A percentile compares a stretch with the other conserved stretches of the same genome.
These are phyloP conservation scores for Heliconius eleuchia DNA, from an alignment of 1,140 invertebrate species.

Conservation along the genomic window DNA sequence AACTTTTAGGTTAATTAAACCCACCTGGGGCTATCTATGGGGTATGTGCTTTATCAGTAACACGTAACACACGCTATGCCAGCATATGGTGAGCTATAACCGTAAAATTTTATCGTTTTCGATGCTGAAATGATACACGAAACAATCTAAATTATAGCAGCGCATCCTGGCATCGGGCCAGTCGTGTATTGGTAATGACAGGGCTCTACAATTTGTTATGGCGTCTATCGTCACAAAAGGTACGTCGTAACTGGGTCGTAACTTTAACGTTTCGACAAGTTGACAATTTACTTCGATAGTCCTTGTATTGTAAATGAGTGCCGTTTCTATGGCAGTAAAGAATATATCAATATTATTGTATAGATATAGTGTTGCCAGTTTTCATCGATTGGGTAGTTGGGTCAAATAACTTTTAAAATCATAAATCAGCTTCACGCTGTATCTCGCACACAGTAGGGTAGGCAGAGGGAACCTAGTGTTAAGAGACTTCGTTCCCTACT, in stretches of 20 bases:
- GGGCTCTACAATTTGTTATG: slow-evolving; percentile 57
- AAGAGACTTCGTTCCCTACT: too few species aligned
- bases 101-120: slow-evolving; percentile 60
- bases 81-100: slow-evolving; percentile 71
- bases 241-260: slow-evolving; percentile 56
- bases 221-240: slow-evolving; percentile 53
- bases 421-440: too few species aligned
- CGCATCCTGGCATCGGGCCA: slow-evolving; percentile 55
- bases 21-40: slow-evolving; percentile 32
- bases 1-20: slow-evolving; percentile 30
- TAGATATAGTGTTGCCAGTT: slow-evolving; percentile 14
- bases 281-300: slow-evolving; percentile 46
- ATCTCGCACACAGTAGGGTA: too few species aligned
- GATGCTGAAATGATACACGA: slow-evolving; percentile 63
- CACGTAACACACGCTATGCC: slow-evolving; percentile 45
- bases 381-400: background rate
- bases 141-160: slow-evolving; percentile 68
- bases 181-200: slow-evolving; percentile 58
- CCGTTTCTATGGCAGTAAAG: background rate
- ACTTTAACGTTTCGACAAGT: slow-evolving; percentile 65
- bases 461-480: too few species aligned
- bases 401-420: too few species aligned
- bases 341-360: background rate
- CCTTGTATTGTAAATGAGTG: slow-evolving; percentile 27
- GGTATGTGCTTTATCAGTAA: slow-evolving; percentile 28